Percentiles rank a stretch among this genome's conserved stretches.
phyloP scores from a whole-genome alignment of 2,113 vertebrate species.

The Leptocoma aspasia region DNA sequence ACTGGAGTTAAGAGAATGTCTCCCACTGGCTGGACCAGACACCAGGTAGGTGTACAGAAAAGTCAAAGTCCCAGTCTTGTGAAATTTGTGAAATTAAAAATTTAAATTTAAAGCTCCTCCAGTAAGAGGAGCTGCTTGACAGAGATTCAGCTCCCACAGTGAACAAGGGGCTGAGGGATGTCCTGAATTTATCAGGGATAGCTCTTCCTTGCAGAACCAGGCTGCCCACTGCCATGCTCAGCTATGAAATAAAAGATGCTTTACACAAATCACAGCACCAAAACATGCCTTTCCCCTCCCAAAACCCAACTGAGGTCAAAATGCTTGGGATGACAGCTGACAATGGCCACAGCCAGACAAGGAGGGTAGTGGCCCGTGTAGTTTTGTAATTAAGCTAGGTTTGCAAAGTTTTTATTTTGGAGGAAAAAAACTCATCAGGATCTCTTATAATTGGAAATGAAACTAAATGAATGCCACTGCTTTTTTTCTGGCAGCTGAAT shows the following conservation, averaged over 20 bases:
- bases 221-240: background rate
- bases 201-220: background rate
- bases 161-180: background rate
- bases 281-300: background rate
- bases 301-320: background rate
- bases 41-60: accelerated
- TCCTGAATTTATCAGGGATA: background rate
- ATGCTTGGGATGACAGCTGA: background rate
- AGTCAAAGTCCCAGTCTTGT: accelerated
- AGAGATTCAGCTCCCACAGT: background rate
- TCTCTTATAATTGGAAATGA: slow-evolving; percentile 17
- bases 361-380: background rate
- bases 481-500: slow-evolving; percentile 42
- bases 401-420: slow-evolving; percentile 1
- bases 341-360: background rate
- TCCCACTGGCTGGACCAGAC: background rate
- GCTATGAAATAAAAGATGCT: background rate
- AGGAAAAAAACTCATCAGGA: background rate
- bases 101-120: no score
- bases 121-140: background rate
- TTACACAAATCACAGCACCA: background rate
- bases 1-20: background rate
- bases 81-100: background rate
- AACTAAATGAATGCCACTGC: background rate
- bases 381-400: slow-evolving; percentile 13